A percentile compares a stretch with the other conserved stretches of the same genome.
These are phyloP conservation scores for Drosophila lacicola DNA, from an alignment of 2,888 invertebrate species.

Conservation along the genomic window DNA sequence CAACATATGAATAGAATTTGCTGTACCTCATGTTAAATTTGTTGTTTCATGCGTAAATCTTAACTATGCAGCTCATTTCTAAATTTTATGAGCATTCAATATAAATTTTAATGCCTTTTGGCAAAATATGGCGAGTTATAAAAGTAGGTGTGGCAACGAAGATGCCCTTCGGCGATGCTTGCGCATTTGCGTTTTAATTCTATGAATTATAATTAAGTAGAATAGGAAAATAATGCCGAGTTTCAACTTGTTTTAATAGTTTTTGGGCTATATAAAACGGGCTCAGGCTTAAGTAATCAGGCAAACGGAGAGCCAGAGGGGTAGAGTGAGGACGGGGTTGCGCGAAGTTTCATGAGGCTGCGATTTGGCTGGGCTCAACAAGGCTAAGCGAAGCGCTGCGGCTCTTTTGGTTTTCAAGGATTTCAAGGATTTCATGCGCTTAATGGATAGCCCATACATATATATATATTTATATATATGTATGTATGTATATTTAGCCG, in stretches of 20 bases:
- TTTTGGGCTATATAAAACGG: constrained; percentile 34
- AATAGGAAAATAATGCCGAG: constrained; percentile 67
- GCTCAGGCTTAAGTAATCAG: constrained; percentile 33
- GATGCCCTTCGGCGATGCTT: constrained; percentile 5
- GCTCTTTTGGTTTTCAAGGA: constrained; percentile 14
- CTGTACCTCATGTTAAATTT: constrained; percentile 1
- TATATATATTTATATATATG: not conserved
- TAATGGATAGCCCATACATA: constrained; percentile 17
- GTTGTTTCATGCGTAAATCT: not conserved
- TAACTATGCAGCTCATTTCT: not conserved
- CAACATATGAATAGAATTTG: not conserved
- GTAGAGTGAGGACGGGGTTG: not conserved
- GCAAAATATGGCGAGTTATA: constrained; percentile 4
- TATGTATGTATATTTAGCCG: constrained; percentile 46
- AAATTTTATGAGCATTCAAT: constrained; percentile 18
- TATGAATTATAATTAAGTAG: constrained; percentile 64
- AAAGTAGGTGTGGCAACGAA: constrained; percentile 16
- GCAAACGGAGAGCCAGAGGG: not conserved
- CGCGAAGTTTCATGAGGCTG: constrained; percentile 59
- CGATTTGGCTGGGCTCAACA: constrained; percentile 37
- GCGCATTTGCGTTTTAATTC: constrained; percentile 55
- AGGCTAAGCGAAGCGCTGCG: constrained; percentile 22
- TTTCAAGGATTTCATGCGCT: constrained; percentile 32
- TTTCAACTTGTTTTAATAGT: constrained; percentile 73
- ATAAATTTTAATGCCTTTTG: constrained; percentile 5